Evolutionary conservation across 1,140 invertebrate genomes (phyloP), one percentile per base, ranked within the genome.

Genomic region (Berghia stephanieae): DNA sequence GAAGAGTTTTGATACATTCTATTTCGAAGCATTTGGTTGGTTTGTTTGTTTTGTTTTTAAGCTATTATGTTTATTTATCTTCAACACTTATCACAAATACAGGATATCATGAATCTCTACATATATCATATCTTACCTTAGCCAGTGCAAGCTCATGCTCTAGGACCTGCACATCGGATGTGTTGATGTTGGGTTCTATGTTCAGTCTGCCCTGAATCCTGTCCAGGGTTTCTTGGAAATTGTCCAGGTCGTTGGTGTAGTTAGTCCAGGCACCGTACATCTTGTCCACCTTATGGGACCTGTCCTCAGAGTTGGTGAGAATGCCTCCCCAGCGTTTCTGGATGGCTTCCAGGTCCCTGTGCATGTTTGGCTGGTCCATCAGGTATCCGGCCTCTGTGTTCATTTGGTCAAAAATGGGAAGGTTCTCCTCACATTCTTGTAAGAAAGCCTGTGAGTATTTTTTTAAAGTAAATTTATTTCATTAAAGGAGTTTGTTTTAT

Each of bases 371-470:
- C 84, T 92, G 93, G 88, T 95, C 93, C 78, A 85, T 81, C 6
- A 89, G 75, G 66, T 86, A 85, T 13, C 84, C 81, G n/a, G 86
- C 86, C 72, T 88, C 86, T 21, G 83, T 84, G 66, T 78, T 83
- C 82, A 89, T 78, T 75, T 86, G 84, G 63, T 88, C 86, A 84
- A 88, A 88, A 27, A 88, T 77, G 10, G 83, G 83, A 49, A 95
- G 89, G 85, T 95, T 93, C 76, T 93, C 91, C 83, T 95, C 93
- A 88, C 94, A 95, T 84, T 96, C 93, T 82, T 92, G 91, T 81
- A 94, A 91, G 84, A 96, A 91, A 1, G 77, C 77, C 85, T 86
- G 81, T 18, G 5, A 55, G 70, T 27, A 76, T n/a, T n/a, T n/a
- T n/a, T n/a, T n/a, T n/a, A n/a, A n/a, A n/a, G n/a, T n/a, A n/a